These are phyloP conservation scores for Loxodonta africana DNA, from an alignment of 2,113 vertebrate species.

Conservation along the genomic window DNA sequence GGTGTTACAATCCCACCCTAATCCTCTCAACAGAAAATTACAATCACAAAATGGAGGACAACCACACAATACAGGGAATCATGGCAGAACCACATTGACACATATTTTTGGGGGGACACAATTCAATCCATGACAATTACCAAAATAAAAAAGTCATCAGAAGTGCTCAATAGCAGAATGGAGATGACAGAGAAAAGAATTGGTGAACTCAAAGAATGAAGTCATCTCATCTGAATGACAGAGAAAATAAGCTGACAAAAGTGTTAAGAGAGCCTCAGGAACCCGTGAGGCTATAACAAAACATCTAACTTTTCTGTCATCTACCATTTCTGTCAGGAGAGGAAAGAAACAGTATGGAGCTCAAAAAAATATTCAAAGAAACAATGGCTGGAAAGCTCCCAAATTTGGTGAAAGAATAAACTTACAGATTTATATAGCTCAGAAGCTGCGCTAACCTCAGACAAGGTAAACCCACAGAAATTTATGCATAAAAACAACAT, in stretches of 20 bases:
- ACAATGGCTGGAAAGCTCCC: not conserved
- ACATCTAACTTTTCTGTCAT: not conserved
- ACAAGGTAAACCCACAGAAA: not conserved
- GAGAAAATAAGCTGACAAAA: not conserved
- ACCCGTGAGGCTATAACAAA: not conserved
- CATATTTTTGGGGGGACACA: too few species aligned
- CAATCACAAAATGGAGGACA: too few species aligned
- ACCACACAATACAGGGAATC: too few species aligned
- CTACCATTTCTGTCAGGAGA: not conserved
- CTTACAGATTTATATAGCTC: not conserved
- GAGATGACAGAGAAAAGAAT: not conserved
- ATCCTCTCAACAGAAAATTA: too few species aligned
- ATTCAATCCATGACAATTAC: not conserved
- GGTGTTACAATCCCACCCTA: too few species aligned
- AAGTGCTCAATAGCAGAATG: not conserved
- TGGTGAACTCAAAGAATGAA: not conserved
- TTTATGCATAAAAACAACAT: not conserved
- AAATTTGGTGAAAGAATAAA: not conserved
- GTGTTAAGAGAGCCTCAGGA: not conserved
- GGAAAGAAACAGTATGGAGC: not conserved
- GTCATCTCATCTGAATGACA: not conserved
- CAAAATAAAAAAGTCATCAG: not conserved
- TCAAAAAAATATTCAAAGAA: not conserved
- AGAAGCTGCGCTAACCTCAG: not conserved
- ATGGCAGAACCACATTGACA: too few species aligned